Percentiles rank a stretch among this genome's conserved stretches.
Conservation (phyloP, 2,797 vertebrate species). For the Myripristis murdjan region DNA sequence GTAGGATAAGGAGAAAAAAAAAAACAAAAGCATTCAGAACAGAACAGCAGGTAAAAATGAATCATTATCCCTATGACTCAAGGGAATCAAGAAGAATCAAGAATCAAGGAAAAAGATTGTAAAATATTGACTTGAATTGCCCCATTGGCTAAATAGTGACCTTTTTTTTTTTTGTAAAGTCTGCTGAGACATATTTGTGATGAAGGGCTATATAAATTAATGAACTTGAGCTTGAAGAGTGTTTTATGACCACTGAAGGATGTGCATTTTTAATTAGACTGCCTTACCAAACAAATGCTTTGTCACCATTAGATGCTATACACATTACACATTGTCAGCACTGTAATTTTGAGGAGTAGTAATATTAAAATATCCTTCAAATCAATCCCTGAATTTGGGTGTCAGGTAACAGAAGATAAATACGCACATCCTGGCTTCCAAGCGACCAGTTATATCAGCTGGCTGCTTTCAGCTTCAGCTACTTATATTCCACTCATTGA, state of each 20-base stretch:
- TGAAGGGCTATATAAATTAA: neutral
- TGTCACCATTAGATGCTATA: slow-evolving; percentile 12
- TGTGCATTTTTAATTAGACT: slow-evolving; percentile 4
- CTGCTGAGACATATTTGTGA: too few species aligned
- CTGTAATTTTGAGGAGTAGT: slow-evolving; percentile 19
- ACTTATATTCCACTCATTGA: slow-evolving; percentile 15
- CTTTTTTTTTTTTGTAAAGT: neutral
- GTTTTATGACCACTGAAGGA: neutral
- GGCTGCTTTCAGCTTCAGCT: neutral
- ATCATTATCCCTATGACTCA: slow-evolving; percentile 12
- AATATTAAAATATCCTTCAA: slow-evolving; percentile 18
- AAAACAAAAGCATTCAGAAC: slow-evolving; percentile 41
- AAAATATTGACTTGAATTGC: slow-evolving; percentile 12
- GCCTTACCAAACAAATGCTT: neutral
- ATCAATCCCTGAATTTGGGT: neutral
- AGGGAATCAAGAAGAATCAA: slow-evolving; percentile 27
- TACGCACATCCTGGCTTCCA: slow-evolving; percentile 6
- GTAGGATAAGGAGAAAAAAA: slow-evolving; percentile 23
- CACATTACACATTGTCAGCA: slow-evolving; percentile 15
- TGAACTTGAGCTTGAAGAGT: too few species aligned
- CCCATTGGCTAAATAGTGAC: slow-evolving; percentile 9
- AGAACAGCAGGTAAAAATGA: slow-evolving; percentile 29
- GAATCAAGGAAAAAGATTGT: neutral
- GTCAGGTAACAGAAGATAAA: slow-evolving; percentile 5
- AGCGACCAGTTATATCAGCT: slow-evolving; percentile 6